phyloP scores from a whole-genome alignment of 2,113 vertebrate genomes.

The Plotosus lineatus region DNA sequence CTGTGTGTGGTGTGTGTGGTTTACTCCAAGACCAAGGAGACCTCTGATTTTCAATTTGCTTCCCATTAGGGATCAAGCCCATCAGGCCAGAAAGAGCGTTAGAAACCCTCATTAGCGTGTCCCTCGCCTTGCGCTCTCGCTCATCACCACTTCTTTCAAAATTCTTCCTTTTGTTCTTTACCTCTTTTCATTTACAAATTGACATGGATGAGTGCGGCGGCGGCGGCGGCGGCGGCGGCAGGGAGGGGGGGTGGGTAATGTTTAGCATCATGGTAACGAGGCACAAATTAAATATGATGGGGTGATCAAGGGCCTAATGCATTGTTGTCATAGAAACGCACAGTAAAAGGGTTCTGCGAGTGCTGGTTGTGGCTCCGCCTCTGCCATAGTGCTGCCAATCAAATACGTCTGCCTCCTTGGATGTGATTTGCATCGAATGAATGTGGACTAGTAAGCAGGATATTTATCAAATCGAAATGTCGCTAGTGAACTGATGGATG shows the following conservation, averaged over 20 bases:
- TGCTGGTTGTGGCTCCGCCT: slow-evolving; percentile 10
- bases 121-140: slow-evolving; percentile 10
- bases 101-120: slow-evolving; percentile 49
- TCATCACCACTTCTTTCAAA: slow-evolving; percentile 35
- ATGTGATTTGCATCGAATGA: slow-evolving; percentile 29
- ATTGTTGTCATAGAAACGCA: slow-evolving; percentile 44
- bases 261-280: slow-evolving; percentile 48
- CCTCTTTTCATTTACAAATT: slow-evolving; percentile 41
- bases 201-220: slow-evolving; percentile 14
- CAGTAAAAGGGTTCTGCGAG: slow-evolving; percentile 6
- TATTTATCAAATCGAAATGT: slow-evolving; percentile 13
- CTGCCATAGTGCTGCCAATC: slow-evolving; percentile 29
- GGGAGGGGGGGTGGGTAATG: slow-evolving; percentile 15
- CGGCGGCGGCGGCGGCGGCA: too few relatives aligned
- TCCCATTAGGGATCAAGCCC: slow-evolving; percentile 52
- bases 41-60: slow-evolving; percentile 56
- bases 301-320: slow-evolving; percentile 29
- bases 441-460: neutral
- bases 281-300: slow-evolving; percentile 46
- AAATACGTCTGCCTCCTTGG: slow-evolving; percentile 10
- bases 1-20: slow-evolving; percentile 20
- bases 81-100: slow-evolving; percentile 41
- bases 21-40: slow-evolving; percentile 36
- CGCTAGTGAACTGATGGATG: neutral
- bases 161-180: slow-evolving; percentile 32